Percentiles rank a stretch among this genome's conserved stretches.
Conservation (phyloP, 1,140 invertebrate species). For the Acromyrmex echinatior region DNA sequence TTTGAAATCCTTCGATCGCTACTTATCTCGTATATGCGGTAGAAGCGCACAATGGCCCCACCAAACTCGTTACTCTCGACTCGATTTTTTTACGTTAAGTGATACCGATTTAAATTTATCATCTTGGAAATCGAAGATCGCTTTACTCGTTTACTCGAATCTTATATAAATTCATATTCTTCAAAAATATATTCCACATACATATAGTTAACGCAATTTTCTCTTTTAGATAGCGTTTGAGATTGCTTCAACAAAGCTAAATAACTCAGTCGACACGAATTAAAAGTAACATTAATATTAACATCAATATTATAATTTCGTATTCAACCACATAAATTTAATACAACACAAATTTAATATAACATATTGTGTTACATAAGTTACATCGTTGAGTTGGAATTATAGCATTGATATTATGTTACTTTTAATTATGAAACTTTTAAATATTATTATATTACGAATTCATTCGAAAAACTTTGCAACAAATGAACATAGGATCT, state of each 20-base stretch:
- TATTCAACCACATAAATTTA: too few relatives aligned
- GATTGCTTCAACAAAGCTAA: too few relatives aligned
- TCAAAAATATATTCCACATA: not conserved
- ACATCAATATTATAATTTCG: too few relatives aligned
- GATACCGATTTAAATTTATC: not conserved
- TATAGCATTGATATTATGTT: too few relatives aligned
- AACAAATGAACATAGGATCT: not conserved
- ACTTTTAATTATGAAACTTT: too few relatives aligned
- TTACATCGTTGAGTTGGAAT: too few relatives aligned
- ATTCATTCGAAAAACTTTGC: not conserved
- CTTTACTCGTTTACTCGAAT: not conserved
- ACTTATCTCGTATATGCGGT: conserved; percentile 41
- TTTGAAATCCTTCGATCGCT: conserved; percentile 49
- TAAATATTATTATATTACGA: not conserved
- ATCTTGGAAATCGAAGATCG: not conserved
- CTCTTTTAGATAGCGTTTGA: not conserved
- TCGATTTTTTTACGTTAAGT: not conserved
- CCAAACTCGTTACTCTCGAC: conserved; percentile 25
- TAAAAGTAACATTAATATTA: too few relatives aligned
- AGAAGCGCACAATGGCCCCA: conserved; percentile 36
- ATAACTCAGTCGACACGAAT: too few relatives aligned
- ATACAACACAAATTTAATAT: too few relatives aligned
- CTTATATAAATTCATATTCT: not conserved
- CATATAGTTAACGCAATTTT: not conserved
- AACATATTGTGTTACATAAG: too few relatives aligned